Evolutionary conservation across 2,888 invertebrate species (phyloP).

Genomic region (Catocala fraxini): DNA sequence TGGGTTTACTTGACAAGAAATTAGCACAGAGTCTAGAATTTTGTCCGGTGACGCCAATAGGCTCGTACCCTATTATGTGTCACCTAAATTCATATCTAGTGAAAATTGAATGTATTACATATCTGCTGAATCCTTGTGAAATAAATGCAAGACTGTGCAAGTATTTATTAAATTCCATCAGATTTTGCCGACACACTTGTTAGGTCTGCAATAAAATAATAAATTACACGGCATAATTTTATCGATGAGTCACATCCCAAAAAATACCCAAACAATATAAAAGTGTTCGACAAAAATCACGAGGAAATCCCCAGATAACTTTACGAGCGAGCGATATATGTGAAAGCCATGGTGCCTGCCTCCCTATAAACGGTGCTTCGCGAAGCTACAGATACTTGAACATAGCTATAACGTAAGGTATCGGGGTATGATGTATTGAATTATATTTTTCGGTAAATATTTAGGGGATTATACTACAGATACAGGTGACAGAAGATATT

Average conservation of each 20-base stretch:
- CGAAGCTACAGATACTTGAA: not conserved
- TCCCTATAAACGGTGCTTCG: not conserved
- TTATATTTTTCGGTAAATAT: slow-evolving; percentile 2
- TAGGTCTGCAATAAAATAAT: not conserved
- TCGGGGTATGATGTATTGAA: slow-evolving; percentile 13
- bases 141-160: too few species aligned
- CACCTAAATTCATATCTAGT: too few species aligned
- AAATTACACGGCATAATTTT: not conserved
- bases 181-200: too few species aligned
- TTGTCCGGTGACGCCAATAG: too few species aligned
- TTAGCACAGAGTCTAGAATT: too few species aligned
- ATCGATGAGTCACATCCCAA: slow-evolving; percentile 10
- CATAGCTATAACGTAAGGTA: slow-evolving; percentile 15
- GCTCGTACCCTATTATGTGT: too few species aligned
- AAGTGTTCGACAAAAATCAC: slow-evolving; percentile 13
- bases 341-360: slow-evolving; percentile 14
- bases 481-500: too few species aligned
- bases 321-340: slow-evolving; percentile 23
- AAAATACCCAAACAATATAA: slow-evolving; percentile 12
- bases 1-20: too few species aligned
- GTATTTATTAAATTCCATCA: too few species aligned
- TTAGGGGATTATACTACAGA: not conserved
- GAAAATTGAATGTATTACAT: too few species aligned
- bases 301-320: slow-evolving; percentile 23
- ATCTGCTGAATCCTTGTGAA: too few species aligned